phyloP scores from a whole-genome alignment of 2,113 vertebrate genomes.

The Limanda limanda region DNA sequence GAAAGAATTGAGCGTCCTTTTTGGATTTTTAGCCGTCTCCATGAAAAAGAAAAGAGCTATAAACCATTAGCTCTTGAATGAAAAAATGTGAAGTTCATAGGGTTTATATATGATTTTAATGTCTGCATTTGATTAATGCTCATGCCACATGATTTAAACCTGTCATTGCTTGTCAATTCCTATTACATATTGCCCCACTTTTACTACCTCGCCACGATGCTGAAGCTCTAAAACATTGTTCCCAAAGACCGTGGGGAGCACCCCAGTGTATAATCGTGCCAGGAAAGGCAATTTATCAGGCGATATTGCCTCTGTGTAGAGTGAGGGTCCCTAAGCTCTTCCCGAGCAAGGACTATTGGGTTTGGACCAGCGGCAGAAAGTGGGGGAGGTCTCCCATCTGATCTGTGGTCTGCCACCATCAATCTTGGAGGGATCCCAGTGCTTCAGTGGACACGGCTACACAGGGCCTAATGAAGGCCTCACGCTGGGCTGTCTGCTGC shows the following conservation, averaged over 20 bases:
- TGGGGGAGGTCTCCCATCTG: conserved; percentile 69
- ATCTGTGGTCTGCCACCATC: conserved; percentile 68
- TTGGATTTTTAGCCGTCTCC: conserved; percentile 4
- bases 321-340: conserved; percentile 66
- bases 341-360: conserved; percentile 66
- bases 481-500: conserved; percentile 46
- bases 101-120: conserved; percentile 11
- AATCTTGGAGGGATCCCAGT: conserved; percentile 70
- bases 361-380: conserved; percentile 55
- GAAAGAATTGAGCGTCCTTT: background rate
- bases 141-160: conserved; percentile 36
- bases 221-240: conserved; percentile 62
- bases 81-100: background rate
- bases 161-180: conserved; percentile 46
- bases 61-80: conserved; percentile 1
- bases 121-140: conserved; percentile 32
- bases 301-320: conserved; percentile 78
- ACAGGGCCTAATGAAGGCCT: conserved; percentile 70
- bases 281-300: conserved; percentile 80
- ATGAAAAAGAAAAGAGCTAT: background rate
- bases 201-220: conserved; percentile 44
- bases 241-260: conserved; percentile 61
- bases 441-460: conserved; percentile 65
- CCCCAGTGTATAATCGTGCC: conserved; percentile 72
- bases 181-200: conserved; percentile 63